Evolutionary conservation across 2,888 invertebrate species (phyloP), one percentile per base, ranked within the genome.

Genomic region (Drosophila nigritarsus): DNA sequence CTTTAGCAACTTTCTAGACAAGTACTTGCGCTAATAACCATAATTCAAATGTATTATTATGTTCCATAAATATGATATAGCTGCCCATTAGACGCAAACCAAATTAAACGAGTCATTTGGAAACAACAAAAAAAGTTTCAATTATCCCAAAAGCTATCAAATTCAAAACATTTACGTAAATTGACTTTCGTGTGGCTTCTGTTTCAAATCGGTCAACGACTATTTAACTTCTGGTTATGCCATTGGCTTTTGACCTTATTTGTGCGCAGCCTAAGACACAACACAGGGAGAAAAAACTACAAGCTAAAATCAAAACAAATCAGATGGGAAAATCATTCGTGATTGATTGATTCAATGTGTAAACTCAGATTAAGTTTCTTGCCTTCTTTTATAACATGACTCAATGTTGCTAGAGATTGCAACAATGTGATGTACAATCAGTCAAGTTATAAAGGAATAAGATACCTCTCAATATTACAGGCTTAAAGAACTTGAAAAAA

Each of bases 161-260:
- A 18, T 54, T 48, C 48, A 2, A 40, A 32, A 50, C 18, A 66
- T n/a, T 42, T 42, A 36, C 45, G 27, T 38, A 49, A 65, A 65
- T 76, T 76, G 65, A 70, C 36, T 53, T 51, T 67, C 40, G 51
- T 29, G 34, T 63, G 71, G 62, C 62, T 80, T 75, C 62, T 42
- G 29, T 40, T 53, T 64, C 34, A 75, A 69, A 49, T 61, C 50
- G 69, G 54, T 62, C 64, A 64, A 58, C 27, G 56, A 48, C 53
- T 48, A 49, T 51, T 65, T 74, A 53, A 71, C 62, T 58, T 74
- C 42, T 8, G 24, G n/a, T 20, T 45, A 50, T 32, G 49, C 24
- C 80, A 20, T 36, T 51, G 61, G 60, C 64, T 36, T 67, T 53
- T 49, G 18, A 13, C 11, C 18, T 42, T 34, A 32, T 9, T 69